Base-by-base conservation (phyloP, 2,888 invertebrate genomes). In the Geophilus truncorum region DNA sequence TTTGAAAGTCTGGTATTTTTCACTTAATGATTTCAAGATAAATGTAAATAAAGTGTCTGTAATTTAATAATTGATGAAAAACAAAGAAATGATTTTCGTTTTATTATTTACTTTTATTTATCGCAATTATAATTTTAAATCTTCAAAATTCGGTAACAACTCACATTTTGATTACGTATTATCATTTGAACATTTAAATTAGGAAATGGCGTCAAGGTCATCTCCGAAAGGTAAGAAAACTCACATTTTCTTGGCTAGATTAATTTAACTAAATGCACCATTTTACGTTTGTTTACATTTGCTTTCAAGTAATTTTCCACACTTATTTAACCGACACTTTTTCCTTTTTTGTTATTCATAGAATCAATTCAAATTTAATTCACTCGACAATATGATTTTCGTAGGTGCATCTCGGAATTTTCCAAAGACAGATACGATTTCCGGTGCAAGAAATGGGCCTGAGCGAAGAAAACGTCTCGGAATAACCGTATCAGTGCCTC, bases 21-120 rank as follows among this genome's bases (percentile, higher is more conserved):
- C 80, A 80, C 80, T 80, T 80, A 18, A 51, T 51, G 51, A 51
- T 51, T 51, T 51, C 51, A 51, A 51, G 51, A 80, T 80, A 70
- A 80, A 80, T 80, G 80, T 80, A 80, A 80, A 80, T 80, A 80
- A 80, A 80, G 80, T 80, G 80, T 80, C 80, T 70, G 80, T 80
- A 80, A 62, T 80, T 80, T 80, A 34, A 80, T 80, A 21, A 30
- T 25, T 79, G 79, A 62, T 51, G 34, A 34, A 77, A 77, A 75
- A 75, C 75, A 75, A 75, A 75, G 75, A 75, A 75, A 75, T 32
- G 28, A 75, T 75, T 77, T 77, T 36, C 36, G 30, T 34, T 32
- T 77, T 77, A 77, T 77, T 77, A 34, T 77, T 34, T n/a, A 34
- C 15, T 34, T 34, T 32, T 77, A n/a, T 77, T 34, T 77, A 75